A percentile compares a stretch with the other conserved stretches of the same genome.
Evolutionary conservation across 2,797 vertebrate species (phyloP).

Genomic region (Tauraco hartlaubi): DNA sequence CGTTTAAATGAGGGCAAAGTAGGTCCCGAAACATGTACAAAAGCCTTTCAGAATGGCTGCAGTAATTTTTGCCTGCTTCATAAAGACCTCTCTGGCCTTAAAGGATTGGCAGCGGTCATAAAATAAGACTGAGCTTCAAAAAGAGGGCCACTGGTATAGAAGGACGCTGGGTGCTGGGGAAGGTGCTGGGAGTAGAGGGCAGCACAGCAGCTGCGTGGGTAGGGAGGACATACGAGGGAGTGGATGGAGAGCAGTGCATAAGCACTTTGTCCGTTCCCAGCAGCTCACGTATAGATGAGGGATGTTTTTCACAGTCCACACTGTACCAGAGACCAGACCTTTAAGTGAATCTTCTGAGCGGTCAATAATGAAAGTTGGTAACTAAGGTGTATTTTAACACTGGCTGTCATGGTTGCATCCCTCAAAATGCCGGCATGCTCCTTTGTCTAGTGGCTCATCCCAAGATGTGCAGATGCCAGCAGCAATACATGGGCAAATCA

Average conservation of each 20-base stretch:
- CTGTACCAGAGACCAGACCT: neutral
- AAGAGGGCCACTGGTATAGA: neutral
- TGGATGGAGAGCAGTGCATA: neutral
- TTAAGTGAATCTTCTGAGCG: neutral
- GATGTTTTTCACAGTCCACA: fast-evolving
- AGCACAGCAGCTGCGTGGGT: neutral
- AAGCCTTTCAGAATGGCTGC: neutral
- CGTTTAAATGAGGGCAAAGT: neutral
- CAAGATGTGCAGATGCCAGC: slow-evolving; percentile 19
- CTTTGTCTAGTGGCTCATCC: slow-evolving; percentile 59
- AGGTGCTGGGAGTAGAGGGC: neutral
- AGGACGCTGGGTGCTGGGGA: neutral
- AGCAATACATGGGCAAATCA: neutral
- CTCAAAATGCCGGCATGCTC: slow-evolving; percentile 57
- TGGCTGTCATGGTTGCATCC: slow-evolving; percentile 17
- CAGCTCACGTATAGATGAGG: fast-evolving
- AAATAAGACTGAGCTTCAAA: neutral
- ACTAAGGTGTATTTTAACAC: neutral
- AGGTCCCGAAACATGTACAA: neutral
- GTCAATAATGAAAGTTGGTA: slow-evolving; percentile 2
- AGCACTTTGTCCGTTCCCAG: fast-evolving
- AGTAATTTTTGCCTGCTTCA: neutral
- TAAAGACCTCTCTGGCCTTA: neutral
- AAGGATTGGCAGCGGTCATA: neutral
- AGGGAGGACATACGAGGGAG: neutral